phyloP scores from a whole-genome alignment of 2,113 vertebrate genomes.

The Rhadina sibilatrix region DNA sequence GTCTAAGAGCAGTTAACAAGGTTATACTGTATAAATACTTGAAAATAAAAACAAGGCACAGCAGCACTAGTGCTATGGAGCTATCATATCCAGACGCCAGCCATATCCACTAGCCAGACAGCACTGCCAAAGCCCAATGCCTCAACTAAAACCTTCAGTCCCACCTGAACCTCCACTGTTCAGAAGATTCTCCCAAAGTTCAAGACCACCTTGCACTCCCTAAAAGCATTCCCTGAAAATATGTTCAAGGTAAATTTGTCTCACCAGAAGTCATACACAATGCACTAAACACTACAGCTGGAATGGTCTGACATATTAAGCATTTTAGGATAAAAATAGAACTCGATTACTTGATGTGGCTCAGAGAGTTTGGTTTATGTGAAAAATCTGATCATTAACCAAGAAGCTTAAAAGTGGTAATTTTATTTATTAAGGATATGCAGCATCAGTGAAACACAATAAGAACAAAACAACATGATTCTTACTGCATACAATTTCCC shows the following conservation, averaged over 20 bases:
- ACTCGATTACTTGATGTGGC: neutral
- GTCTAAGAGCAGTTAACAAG: neutral
- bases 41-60: neutral
- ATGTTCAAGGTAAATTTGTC: accelerated
- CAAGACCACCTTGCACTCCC: neutral
- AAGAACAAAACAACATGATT: neutral
- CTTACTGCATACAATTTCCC: neutral
- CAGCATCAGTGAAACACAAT: neutral
- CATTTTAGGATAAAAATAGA: neutral
- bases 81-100: neutral
- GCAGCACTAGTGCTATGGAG: neutral
- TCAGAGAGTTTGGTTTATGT: neutral
- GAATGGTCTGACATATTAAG: neutral
- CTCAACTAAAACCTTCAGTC: neutral
- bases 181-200: neutral
- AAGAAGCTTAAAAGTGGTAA: neutral
- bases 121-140: neutral
- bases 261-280: neutral
- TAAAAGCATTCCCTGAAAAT: neutral
- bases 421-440: neutral
- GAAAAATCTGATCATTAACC: neutral
- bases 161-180: neutral
- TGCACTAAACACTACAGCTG: neutral
- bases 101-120: neutral
- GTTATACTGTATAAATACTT: neutral